Evolutionary conservation across 1,140 invertebrate genomes (phyloP).

Genomic region (Xylocopa sonorina): DNA sequence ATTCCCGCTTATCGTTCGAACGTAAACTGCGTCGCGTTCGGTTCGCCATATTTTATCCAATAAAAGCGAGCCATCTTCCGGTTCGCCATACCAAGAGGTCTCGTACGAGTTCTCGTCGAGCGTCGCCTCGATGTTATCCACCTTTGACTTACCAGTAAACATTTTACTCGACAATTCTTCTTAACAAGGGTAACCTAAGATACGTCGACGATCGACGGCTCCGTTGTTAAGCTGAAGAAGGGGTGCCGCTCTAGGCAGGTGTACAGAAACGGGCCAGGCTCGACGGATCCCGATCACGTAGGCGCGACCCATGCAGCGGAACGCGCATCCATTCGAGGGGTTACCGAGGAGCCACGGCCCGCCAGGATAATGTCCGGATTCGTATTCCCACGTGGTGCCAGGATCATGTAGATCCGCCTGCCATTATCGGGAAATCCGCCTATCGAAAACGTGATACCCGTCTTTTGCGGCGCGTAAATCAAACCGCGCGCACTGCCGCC

Average conservation of each 20-base stretch:
- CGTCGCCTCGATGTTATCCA: too few species aligned
- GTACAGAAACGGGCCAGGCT: slow-evolving; percentile 3
- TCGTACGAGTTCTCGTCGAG: too few species aligned
- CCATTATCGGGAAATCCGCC: slow-evolving; percentile 73
- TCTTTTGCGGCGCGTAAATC: slow-evolving; percentile 68
- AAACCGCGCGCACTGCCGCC: slow-evolving; percentile 58
- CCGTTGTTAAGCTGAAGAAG: slow-evolving; percentile 52
- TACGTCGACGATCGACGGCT: background rate
- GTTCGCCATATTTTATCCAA: background rate
- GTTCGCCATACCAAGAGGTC: too few species aligned
- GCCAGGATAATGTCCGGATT: slow-evolving; percentile 71
- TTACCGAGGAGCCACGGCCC: slow-evolving; percentile 53
- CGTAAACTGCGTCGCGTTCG: background rate
- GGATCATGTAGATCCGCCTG: slow-evolving; percentile 73
- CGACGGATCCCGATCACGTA: slow-evolving; percentile 63
- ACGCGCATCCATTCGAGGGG: slow-evolving; percentile 59
- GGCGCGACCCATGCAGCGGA: slow-evolving; percentile 51
- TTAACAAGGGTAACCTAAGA: slow-evolving; percentile 29
- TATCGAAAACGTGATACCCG: slow-evolving; percentile 71
- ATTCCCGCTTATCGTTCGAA: background rate
- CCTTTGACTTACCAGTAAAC: too few species aligned
- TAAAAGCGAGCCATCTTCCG: too few species aligned
- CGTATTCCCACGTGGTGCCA: slow-evolving; percentile 70
- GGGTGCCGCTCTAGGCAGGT: background rate
- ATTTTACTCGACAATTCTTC: too few species aligned